These are phyloP conservation scores for Teinopalpus imperialis DNA, from an alignment of 2,888 invertebrate genomes.

Conservation along the genomic window DNA sequence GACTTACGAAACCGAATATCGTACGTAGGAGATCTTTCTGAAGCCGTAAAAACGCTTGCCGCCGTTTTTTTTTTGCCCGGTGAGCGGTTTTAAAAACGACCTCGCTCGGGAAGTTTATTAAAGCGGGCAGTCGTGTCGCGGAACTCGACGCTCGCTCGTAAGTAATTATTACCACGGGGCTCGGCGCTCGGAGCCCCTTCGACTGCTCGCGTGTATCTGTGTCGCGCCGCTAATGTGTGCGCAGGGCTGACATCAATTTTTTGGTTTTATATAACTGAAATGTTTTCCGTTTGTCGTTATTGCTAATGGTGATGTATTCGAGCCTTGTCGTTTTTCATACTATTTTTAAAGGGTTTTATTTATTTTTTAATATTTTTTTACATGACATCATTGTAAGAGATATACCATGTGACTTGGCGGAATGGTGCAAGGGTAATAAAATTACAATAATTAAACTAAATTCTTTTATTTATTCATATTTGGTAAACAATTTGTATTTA, in stretches of 20 bases:
- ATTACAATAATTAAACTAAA: too few species aligned
- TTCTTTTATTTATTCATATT: too few species aligned
- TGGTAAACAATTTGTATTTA: too few species aligned
- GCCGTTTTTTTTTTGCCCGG: slow-evolving; percentile 12
- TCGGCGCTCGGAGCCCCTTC: slow-evolving; percentile 59
- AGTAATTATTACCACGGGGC: slow-evolving; percentile 36
- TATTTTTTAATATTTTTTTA: too few species aligned
- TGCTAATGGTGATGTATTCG: too few species aligned
- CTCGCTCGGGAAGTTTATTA: slow-evolving; percentile 19
- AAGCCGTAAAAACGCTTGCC: slow-evolving; percentile 18
- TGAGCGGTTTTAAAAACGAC: slow-evolving; percentile 16
- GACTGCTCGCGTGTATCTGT: slow-evolving; percentile 52
- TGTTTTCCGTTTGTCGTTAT: too few species aligned
- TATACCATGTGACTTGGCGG: too few species aligned
- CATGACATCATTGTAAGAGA: too few species aligned
- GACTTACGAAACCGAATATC: slow-evolving; percentile 3
- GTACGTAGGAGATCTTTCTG: slow-evolving; percentile 16
- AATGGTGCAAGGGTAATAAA: too few species aligned
- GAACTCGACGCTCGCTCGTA: slow-evolving; percentile 17
- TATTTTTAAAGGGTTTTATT: too few species aligned
- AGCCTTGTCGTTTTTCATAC: too few species aligned
- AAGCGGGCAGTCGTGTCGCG: slow-evolving; percentile 16
- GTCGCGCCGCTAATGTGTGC: slow-evolving; percentile 29
- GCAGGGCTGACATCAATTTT: slow-evolving; percentile 19
- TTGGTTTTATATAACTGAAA: too few species aligned